Conservation (phyloP, 2,797 vertebrate species). For the Diplodus puntazzo region DNA sequence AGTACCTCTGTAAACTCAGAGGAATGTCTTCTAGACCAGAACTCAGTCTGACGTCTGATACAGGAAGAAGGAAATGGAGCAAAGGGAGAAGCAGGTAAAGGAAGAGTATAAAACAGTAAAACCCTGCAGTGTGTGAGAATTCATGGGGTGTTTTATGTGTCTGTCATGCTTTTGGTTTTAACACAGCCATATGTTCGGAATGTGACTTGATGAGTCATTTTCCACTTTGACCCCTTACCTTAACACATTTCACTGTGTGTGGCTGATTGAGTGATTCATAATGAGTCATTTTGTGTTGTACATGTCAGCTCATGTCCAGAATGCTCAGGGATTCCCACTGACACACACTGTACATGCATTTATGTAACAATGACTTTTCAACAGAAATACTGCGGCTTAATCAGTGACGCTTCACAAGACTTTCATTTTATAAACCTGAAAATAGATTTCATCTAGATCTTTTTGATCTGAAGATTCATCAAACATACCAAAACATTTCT, state of each 20-base stretch:
- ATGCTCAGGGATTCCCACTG: slow-evolving; percentile 68
- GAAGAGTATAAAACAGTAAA: slow-evolving; percentile 19
- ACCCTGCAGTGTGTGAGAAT: not conserved
- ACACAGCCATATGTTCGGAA: slow-evolving; percentile 25
- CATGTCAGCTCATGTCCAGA: slow-evolving; percentile 44
- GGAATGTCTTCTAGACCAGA: not conserved
- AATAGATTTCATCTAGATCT: not conserved
- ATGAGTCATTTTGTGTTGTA: slow-evolving; percentile 62
- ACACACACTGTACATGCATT: slow-evolving; percentile 8
- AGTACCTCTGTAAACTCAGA: not conserved
- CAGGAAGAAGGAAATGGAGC: slow-evolving; percentile 37
- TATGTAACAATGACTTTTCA: not conserved
- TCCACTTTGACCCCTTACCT: slow-evolving; percentile 31
- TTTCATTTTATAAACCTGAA: not conserved
- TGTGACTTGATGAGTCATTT: slow-evolving; percentile 48
- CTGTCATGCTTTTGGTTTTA: slow-evolving; percentile 7
- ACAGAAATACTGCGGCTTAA: not conserved
- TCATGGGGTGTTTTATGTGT: not conserved
- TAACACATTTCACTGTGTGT: not conserved
- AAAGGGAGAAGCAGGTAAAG: slow-evolving; percentile 25
- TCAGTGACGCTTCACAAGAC: not conserved
- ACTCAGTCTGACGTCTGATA: not conserved
- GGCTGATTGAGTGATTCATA: slow-evolving; percentile 38
- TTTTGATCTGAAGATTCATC: not conserved
- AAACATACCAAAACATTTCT: not conserved